Base-by-base conservation (phyloP, 2,888 invertebrate genomes). In the Listrodromus nycthemerus region DNA sequence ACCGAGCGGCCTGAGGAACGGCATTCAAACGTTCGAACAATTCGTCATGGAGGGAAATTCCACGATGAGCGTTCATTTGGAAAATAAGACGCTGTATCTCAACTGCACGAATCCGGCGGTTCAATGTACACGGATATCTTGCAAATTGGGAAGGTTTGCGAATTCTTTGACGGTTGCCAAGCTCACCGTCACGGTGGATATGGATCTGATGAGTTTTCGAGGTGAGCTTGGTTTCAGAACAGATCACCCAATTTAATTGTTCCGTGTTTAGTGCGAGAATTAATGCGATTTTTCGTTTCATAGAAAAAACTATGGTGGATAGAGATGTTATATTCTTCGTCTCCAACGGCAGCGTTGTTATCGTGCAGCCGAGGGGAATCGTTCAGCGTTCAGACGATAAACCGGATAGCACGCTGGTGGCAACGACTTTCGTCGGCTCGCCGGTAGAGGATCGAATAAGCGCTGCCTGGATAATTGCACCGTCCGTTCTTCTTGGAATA, bases 271-370 rank as follows among this genome's bases (percentile, higher is more conserved):
- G n/a, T n/a, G n/a, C n/a, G n/a, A n/a, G 19, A 30, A 80, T 45
- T 19, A 10, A 3, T 21, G 52, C 33, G 30, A 5, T 30, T 48
- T 63, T 5, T n/a, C 7, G 41, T n/a, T 58, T n/a, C 8, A 16
- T 16, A 69, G 13, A 63, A 4, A 89, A 87, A 77, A 74, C 89
- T 3, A 84, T 92, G 71, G 86, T 89, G 41, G 85, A 83, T 6
- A 93, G 92, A 86, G 93, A 94, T 82, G 91, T 93, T 10, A 87
- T 94, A 75, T 89, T 92, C 67, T 91, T 93, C 55, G 89, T 92
- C 7, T 91, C 94, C 1, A 89, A 90, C 65, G 94, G 93, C 19
- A 85, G 79, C 8, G 90, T 93, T 0, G 61, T 37, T 16, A 91
- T 93, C 67, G 83, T 85, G 52, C 86, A 87, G 52, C 90, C 91